These are phyloP conservation scores for Penaeus monodon DNA, from an alignment of 2,888 invertebrate species.

Conservation along the genomic window DNA sequence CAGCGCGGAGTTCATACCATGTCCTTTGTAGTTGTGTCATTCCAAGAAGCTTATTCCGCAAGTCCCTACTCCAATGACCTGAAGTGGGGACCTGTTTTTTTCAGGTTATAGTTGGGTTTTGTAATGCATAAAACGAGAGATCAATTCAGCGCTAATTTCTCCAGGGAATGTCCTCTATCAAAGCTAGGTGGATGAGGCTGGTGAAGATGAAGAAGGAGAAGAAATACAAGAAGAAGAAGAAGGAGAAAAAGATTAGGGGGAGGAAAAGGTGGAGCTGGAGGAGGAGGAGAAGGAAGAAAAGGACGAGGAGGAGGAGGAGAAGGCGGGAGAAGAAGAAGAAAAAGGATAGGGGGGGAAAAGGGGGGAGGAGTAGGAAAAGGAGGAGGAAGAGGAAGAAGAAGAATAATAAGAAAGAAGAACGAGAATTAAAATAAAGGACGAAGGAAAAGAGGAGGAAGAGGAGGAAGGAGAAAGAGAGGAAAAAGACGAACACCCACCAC, in stretches of 20 bases:
- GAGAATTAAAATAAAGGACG: background rate
- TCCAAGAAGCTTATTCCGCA: no score
- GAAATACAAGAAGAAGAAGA: background rate
- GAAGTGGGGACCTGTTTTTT: background rate
- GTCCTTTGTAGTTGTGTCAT: no score
- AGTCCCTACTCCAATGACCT: no score
- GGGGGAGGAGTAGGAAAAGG: background rate
- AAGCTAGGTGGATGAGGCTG: background rate
- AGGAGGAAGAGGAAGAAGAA: no score
- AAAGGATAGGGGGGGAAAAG: background rate
- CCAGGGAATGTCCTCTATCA: no score
- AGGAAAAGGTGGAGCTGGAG: background rate
- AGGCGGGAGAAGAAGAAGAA: no score
- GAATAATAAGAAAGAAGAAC: background rate
- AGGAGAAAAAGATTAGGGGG: background rate
- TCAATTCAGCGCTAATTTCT: no score
- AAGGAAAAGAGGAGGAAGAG: background rate
- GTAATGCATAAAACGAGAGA: no score
- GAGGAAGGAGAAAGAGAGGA: background rate
- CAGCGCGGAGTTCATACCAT: no score
- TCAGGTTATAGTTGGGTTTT: no score
- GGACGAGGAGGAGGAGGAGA: background rate
- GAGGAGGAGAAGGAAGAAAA: background rate
- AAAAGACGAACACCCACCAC: background rate
- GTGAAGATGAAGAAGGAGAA: background rate